phyloP scores from a whole-genome alignment of 2,888 invertebrate genomes.

The Macrosoma leucophasiata region DNA sequence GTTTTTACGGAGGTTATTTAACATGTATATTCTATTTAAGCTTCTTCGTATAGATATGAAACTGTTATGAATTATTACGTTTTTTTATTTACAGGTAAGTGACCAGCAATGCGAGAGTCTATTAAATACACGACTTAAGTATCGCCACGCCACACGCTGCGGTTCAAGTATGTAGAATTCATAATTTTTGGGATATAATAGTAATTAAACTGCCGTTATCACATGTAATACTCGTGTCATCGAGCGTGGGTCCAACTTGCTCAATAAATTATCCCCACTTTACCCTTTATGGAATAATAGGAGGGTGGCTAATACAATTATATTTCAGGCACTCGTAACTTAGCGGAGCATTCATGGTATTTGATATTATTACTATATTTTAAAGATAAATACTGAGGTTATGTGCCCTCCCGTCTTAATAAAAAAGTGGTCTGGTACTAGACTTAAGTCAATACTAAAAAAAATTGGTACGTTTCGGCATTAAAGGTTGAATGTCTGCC shows the following conservation, averaged over 20 bases:
- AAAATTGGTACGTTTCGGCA: no score
- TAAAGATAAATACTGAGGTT: no score
- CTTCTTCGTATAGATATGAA: no score
- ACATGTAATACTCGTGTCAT: slow-evolving; percentile 41
- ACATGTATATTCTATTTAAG: no score
- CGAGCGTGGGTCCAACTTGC: slow-evolving; percentile 49
- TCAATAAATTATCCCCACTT: slow-evolving; percentile 63
- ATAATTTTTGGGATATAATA: slow-evolving; percentile 24
- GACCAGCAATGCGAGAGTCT: neutral
- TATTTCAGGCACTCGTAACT: no score
- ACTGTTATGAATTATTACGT: neutral
- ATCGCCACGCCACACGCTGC: neutral
- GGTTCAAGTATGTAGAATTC: slow-evolving; percentile 7
- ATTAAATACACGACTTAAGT: slow-evolving; percentile 1
- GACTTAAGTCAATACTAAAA: no score
- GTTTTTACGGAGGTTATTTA: no score
- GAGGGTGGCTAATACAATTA: slow-evolving; percentile 55
- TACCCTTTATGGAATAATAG: slow-evolving; percentile 64
- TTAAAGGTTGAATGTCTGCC: no score
- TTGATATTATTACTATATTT: no score
- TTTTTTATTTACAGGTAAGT: slow-evolving; percentile 10
- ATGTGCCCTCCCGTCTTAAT: no score
- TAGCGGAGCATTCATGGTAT: no score
- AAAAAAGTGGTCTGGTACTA: no score
- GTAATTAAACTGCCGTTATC: slow-evolving; percentile 55